phyloP scores from a whole-genome alignment of 2,797 vertebrate genomes.

The Halcyon smyrnensis region DNA sequence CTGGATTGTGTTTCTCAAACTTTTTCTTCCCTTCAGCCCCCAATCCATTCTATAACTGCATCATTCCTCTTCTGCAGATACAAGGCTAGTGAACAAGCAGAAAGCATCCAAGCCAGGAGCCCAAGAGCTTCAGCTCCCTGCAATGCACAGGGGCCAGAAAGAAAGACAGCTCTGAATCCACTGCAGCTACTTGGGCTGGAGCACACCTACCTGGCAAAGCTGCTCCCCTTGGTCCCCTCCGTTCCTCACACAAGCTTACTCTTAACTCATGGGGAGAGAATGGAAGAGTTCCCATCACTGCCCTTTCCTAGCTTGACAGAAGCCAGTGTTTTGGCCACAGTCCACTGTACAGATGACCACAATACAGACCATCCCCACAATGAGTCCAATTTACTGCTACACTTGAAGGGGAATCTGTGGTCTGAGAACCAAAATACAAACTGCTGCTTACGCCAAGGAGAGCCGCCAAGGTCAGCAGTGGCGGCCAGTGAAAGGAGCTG shows the following conservation, averaged over 20 bases:
- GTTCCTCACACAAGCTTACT: background rate
- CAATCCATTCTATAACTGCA: background rate
- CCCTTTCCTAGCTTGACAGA: background rate
- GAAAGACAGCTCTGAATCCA: background rate
- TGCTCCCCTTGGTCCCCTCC: background rate
- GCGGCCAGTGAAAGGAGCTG: background rate
- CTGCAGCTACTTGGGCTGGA: background rate
- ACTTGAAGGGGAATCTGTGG: background rate
- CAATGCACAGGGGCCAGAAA: background rate
- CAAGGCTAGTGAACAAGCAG: background rate
- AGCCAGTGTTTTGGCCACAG: background rate
- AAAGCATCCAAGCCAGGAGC: background rate
- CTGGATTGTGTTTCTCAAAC: slow-evolving; percentile 1
- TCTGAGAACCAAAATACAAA: background rate
- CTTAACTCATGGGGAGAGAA: background rate
- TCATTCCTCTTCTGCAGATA: background rate
- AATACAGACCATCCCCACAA: background rate
- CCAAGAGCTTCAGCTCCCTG: background rate
- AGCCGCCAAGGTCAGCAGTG: background rate
- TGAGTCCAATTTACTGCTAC: background rate
- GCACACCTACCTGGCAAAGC: background rate
- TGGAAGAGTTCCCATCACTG: background rate
- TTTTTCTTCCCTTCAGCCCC: background rate
- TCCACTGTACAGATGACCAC: background rate
- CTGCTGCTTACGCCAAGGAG: rapidly evolving